Conservation (phyloP, 2,888 invertebrate species). For the Drosophila siamana region DNA sequence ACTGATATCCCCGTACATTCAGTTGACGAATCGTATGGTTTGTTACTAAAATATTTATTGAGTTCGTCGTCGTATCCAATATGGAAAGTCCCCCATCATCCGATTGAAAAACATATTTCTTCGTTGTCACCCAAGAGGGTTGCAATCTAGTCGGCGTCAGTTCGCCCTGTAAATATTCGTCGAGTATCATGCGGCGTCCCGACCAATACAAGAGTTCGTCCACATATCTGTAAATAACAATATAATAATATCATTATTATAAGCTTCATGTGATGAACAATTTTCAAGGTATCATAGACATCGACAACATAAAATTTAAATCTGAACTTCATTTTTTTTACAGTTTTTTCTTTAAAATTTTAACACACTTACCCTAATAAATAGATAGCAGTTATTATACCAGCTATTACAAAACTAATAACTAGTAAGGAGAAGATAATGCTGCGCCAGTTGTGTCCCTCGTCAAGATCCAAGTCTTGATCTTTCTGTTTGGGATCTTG, state of each 20-base stretch:
- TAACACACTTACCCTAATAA: conserved; percentile 89
- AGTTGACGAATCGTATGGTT: conserved; percentile 95
- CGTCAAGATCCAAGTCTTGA: conserved; percentile 91
- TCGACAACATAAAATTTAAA: too few species aligned
- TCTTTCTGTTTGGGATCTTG: conserved; percentile 94
- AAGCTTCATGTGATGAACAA: too few species aligned
- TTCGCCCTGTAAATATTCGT: conserved; percentile 93
- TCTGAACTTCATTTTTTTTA: too few species aligned
- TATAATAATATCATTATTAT: too few species aligned
- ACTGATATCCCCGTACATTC: conserved; percentile 94
- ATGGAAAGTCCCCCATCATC: conserved; percentile 94
- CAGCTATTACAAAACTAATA: conserved; percentile 94
- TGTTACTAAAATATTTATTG: conserved; percentile 92
- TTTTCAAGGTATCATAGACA: too few species aligned
- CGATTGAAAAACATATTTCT: conserved; percentile 94
- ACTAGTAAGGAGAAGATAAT: conserved; percentile 94
- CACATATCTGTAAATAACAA: conserved; percentile 89
- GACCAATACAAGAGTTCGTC: conserved; percentile 96
- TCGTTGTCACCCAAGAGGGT: conserved; percentile 92
- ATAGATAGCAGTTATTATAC: conserved; percentile 95
- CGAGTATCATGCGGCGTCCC: conserved; percentile 93
- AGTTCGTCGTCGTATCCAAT: conserved; percentile 92
- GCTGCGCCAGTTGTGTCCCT: conserved; percentile 95
- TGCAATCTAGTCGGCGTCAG: conserved; percentile 90
- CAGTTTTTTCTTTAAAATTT: not conserved